phyloP scores from a whole-genome alignment of 2,888 invertebrate species.

The Cataglyphis livida region DNA sequence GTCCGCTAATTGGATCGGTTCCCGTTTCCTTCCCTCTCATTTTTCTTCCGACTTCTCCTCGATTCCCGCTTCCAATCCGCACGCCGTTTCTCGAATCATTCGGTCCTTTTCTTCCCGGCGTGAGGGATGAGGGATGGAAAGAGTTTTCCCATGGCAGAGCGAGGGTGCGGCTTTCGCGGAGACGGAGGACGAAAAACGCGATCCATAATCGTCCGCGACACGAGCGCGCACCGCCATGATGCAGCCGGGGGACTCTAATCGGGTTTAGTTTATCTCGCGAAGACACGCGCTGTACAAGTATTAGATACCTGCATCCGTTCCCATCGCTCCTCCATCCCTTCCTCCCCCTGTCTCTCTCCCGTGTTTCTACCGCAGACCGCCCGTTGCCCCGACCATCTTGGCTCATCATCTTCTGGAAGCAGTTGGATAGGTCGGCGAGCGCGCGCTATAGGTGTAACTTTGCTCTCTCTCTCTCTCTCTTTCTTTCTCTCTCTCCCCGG shows the following conservation, averaged over 20 bases:
- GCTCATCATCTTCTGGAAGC: constrained; percentile 81
- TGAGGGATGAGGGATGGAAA: constrained; percentile 39
- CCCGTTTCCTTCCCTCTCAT: constrained; percentile 59
- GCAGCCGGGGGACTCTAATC: constrained; percentile 71
- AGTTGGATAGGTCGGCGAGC: constrained; percentile 67
- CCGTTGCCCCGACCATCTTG: constrained; percentile 75
- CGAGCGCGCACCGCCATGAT: constrained; percentile 41
- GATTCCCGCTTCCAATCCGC: constrained; percentile 31
- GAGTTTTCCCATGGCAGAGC: constrained; percentile 28
- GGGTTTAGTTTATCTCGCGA: constrained; percentile 81
- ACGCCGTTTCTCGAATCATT: constrained; percentile 5
- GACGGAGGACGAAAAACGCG: constrained; percentile 55
- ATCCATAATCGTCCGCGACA: constrained; percentile 52
- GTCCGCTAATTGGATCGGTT: constrained; percentile 80
- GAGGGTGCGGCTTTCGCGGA: neutral
- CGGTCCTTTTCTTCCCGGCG: constrained; percentile 39
- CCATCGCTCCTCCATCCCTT: constrained; percentile 53
- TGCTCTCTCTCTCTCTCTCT: constrained; percentile 38
- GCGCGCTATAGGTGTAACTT: constrained; percentile 58
- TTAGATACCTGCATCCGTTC: constrained; percentile 70
- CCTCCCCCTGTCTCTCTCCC: constrained; percentile 22
- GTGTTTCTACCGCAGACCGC: constrained; percentile 44
- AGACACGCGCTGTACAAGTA: constrained; percentile 78
- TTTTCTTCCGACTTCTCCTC: constrained; percentile 57
- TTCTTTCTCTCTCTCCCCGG: constrained; percentile 70